Evolutionary conservation across 1,140 invertebrate species (phyloP), one percentile per base, ranked within the genome.

Genomic region (Bombyx mandarina): DNA sequence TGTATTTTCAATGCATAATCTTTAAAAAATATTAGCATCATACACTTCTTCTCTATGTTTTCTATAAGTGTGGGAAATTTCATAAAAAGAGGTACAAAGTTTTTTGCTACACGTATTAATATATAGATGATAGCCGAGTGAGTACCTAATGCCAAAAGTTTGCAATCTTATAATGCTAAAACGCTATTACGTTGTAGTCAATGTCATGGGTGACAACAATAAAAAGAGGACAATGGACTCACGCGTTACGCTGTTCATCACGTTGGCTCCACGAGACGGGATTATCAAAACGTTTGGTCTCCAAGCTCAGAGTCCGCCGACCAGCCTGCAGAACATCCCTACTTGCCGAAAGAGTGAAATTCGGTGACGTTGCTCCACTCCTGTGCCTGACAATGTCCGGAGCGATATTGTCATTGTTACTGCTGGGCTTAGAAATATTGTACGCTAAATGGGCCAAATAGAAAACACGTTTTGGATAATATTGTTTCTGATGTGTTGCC

Each of bases 311-410:
- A n/a, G 63, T 73, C 4, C 61, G 56, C 8, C 68, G 77, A n/a
- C 78, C 79, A 1, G 68, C 74, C 0, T 85, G 82, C 60, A 65
- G 74, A 51, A 69, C 77, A 0, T 66, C 79, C 0, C 57, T 85
- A 6, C 62, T 85, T 12, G 82, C 82, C 52, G 82, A 85, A 63
- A 66, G 75, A 58, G 82, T 85, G 3, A 83, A 79, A 9, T 66
- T 82, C 26, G 60, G 66, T 26, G 82, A 85, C 52, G 59, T 85
- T 0, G 59, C 68, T 1, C 71, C 79, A 0, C 50, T 76, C 7
- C 45, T 83, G 9, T 46, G 62, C 6, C 9, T 77, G 0, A 74
- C 72, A 8, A 12, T 67, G 0, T 42, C 62, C 6, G 75, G 68
- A 5, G 66, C 61, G 8, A 3, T 73, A 10, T 6, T 69, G 0